These are phyloP conservation scores for Poecilus cupreus DNA, from an alignment of 2,888 invertebrate species.

Conservation along the genomic window DNA sequence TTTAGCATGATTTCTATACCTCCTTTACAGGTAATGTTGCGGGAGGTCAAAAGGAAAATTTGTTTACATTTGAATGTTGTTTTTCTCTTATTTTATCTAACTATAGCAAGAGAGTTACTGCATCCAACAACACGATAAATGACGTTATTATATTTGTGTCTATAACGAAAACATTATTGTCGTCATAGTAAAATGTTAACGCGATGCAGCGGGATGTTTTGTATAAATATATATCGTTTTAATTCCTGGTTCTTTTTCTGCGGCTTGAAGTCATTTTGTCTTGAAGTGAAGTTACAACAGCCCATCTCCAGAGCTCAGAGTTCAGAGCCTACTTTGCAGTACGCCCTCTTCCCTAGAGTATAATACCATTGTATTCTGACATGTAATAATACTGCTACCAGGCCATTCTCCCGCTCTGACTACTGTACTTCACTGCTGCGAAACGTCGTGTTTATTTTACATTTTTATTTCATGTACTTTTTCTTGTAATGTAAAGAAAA, in stretches of 20 bases:
- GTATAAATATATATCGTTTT: constrained; percentile 36
- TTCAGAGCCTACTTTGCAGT: neutral
- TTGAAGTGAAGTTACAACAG: neutral
- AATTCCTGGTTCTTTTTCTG: neutral
- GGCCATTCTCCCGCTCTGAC: neutral
- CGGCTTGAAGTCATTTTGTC: neutral
- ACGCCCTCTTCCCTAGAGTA: neutral
- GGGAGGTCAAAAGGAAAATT: no score
- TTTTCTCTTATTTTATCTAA: no score
- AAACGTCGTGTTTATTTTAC: constrained; percentile 32
- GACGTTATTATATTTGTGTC: no score
- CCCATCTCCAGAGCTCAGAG: neutral
- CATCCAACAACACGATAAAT: no score
- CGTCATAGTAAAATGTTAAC: neutral
- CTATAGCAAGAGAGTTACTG: no score
- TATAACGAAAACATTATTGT: no score
- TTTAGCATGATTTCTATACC: no score
- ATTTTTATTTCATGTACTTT: constrained; percentile 25
- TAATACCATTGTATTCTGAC: constrained; percentile 31
- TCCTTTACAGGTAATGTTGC: no score
- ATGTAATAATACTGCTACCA: constrained; percentile 22
- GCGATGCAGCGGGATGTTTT: constrained; percentile 1
- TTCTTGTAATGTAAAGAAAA: constrained; percentile 25
- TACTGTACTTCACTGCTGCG: neutral
- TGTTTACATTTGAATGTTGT: no score